phyloP scores from a whole-genome alignment of 2,888 invertebrate species.

The Baccha elongata region DNA sequence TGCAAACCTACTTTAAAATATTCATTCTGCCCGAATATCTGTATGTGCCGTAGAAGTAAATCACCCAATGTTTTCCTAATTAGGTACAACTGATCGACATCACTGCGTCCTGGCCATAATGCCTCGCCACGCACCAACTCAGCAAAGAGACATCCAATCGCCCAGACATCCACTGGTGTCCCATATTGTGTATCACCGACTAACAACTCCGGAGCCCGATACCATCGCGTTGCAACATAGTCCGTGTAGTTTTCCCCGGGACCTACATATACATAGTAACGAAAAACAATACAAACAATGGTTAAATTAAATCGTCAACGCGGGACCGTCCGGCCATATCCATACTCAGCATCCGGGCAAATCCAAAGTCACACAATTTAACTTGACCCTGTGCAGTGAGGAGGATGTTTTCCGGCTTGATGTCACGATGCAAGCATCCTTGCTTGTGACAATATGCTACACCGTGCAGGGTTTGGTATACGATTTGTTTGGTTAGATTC shows the following conservation, averaged over 20 bases:
- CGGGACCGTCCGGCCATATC: conserved; percentile 33
- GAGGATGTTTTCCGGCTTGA: conserved; percentile 99
- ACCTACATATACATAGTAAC: conserved; percentile 85
- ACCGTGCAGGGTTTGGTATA: conserved; percentile 97
- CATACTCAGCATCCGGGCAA: conserved; percentile 96
- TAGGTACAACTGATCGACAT: conserved; percentile 98
- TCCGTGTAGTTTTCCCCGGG: conserved; percentile 99
- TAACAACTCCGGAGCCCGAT: conserved; percentile 97
- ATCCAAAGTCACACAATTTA: conserved; percentile 98
- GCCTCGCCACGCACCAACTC: conserved; percentile 95
- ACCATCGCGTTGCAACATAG: conserved; percentile 99
- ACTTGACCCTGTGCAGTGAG: conserved; percentile 96
- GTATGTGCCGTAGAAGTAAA: conserved; percentile 95
- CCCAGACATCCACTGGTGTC: conserved; percentile 98
- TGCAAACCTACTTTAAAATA: conserved; percentile 86
- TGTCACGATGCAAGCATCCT: conserved; percentile 97
- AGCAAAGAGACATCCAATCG: conserved; percentile 96
- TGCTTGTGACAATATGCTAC: conserved; percentile 98
- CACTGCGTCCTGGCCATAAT: conserved; percentile 99
- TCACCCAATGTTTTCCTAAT: conserved; percentile 97
- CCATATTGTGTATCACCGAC: conserved; percentile 98
- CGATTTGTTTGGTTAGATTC: conserved; percentile 93
- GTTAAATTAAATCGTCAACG: conserved; percentile 47
- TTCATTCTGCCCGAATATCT: conserved; percentile 97
- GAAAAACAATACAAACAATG: conserved; percentile 40